phyloP scores from a whole-genome alignment of 2,888 invertebrate genomes.

The Acrobasis repandana region DNA sequence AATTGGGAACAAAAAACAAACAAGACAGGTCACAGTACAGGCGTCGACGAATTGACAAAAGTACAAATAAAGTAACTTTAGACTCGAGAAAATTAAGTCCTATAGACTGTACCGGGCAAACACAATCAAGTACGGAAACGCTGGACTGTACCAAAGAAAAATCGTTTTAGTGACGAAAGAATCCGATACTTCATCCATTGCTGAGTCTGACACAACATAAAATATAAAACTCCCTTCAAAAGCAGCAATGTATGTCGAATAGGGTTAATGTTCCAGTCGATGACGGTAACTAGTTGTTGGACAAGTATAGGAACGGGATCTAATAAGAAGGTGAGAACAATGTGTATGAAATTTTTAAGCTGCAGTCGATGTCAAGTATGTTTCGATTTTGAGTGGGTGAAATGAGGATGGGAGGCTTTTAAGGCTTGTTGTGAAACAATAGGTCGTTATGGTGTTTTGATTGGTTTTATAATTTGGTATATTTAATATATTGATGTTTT shows the following conservation, averaged over 20 bases:
- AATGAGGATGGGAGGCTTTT: slow-evolving; percentile 9
- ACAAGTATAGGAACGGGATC: slow-evolving; percentile 29
- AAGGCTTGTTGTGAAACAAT: slow-evolving; percentile 6
- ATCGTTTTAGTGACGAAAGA: background rate
- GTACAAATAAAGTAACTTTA: slow-evolving; percentile 49
- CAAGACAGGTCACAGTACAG: slow-evolving; percentile 24
- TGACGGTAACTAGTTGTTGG: background rate
- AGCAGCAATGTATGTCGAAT: slow-evolving; percentile 10
- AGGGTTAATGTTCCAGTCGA: background rate
- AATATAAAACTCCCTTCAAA: background rate
- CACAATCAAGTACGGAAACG: slow-evolving; percentile 54
- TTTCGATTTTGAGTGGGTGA: slow-evolving; percentile 12
- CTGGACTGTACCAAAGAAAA: slow-evolving; percentile 28
- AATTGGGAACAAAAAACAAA: slow-evolving; percentile 17
- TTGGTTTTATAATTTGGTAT: background rate
- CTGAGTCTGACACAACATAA: background rate
- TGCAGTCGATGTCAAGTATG: slow-evolving; percentile 30
- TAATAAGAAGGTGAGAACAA: slow-evolving; percentile 52
- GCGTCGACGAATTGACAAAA: slow-evolving; percentile 29
- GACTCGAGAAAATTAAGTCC: slow-evolving; percentile 61
- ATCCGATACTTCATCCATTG: slow-evolving; percentile 12
- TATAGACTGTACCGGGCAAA: slow-evolving; percentile 58
- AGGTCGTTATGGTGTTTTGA: slow-evolving; percentile 5
- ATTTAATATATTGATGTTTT: background rate
- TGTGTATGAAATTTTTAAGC: slow-evolving; percentile 55